Conservation (phyloP, 1,140 invertebrate species). For the Hermetia illucens region DNA sequence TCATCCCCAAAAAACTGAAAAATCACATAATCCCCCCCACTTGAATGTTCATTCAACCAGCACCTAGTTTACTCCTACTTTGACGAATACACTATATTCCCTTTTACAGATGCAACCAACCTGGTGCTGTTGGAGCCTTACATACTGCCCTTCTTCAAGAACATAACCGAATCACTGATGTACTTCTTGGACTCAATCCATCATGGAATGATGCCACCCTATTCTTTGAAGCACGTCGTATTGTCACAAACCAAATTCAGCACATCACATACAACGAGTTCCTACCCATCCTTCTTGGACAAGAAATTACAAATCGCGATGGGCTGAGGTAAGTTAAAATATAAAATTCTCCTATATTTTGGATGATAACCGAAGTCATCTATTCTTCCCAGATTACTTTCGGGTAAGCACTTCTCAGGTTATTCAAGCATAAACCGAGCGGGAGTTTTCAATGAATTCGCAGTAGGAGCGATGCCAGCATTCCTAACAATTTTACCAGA, state of each 20-base stretch:
- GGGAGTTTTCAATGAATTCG: conserved; percentile 59
- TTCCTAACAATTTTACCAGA: conserved; percentile 57
- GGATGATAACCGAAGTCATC: neutral
- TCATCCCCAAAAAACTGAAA: no score
- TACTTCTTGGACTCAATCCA: conserved; percentile 54
- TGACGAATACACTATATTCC: no score
- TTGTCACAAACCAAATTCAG: conserved; percentile 67
- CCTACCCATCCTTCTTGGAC: conserved; percentile 61
- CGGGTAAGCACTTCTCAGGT: conserved; percentile 46
- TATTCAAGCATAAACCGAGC: conserved; percentile 71
- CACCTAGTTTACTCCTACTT: no score
- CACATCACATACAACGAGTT: conserved; percentile 79
- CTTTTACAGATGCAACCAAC: conserved; percentile 19
- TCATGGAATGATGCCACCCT: conserved; percentile 75
- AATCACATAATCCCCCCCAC: no score
- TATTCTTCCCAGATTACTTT: conserved; percentile 11
- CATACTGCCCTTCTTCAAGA: conserved; percentile 60
- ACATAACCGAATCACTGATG: conserved; percentile 70
- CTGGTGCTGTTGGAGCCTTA: conserved; percentile 36
- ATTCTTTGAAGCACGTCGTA: conserved; percentile 62
- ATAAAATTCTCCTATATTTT: conserved; percentile 8
- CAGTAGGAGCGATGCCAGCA: conserved; percentile 57
- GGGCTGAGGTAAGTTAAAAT: conserved; percentile 34
- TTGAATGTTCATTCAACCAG: no score
- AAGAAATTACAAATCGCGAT: conserved; percentile 25